Evolutionary conservation across 2,888 invertebrate species (phyloP).

Genomic region (Helicoverpa assulta): DNA sequence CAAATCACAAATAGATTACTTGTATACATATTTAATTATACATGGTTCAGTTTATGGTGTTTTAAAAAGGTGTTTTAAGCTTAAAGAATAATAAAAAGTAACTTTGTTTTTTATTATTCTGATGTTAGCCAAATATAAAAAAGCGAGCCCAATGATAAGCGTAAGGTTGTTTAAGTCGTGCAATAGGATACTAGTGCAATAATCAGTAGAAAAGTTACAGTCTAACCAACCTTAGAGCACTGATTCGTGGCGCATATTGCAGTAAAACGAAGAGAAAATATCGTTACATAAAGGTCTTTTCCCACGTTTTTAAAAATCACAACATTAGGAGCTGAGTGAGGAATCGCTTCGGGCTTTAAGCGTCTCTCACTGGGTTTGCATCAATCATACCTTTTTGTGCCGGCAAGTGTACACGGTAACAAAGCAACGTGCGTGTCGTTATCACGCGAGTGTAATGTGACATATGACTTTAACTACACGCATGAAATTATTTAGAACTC

Average conservation of each 20-base stretch:
- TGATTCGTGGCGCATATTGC: too few species aligned
- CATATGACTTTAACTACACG: conserved; percentile 16
- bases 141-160: too few species aligned
- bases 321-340: conserved; percentile 54
- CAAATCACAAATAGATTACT: neutral
- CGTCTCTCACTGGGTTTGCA: conserved; percentile 50
- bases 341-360: conserved; percentile 56
- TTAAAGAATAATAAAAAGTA: too few species aligned
- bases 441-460: conserved; percentile 27
- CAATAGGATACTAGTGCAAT: too few species aligned
- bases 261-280: neutral
- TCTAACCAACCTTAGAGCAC: too few species aligned
- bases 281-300: conserved; percentile 20
- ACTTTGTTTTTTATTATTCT: too few species aligned
- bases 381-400: conserved; percentile 67
- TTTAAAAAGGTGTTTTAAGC: too few species aligned
- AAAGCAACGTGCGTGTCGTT: conserved; percentile 43
- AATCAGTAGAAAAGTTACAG: too few species aligned
- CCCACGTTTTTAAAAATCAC: conserved; percentile 50
- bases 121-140: too few species aligned
- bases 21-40: neutral
- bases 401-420: conserved; percentile 33
- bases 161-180: too few species aligned
- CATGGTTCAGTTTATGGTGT: too few species aligned
- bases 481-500: conserved; percentile 25